phyloP scores from a whole-genome alignment of 2,888 invertebrate species.

The Aporophyla nigra region DNA sequence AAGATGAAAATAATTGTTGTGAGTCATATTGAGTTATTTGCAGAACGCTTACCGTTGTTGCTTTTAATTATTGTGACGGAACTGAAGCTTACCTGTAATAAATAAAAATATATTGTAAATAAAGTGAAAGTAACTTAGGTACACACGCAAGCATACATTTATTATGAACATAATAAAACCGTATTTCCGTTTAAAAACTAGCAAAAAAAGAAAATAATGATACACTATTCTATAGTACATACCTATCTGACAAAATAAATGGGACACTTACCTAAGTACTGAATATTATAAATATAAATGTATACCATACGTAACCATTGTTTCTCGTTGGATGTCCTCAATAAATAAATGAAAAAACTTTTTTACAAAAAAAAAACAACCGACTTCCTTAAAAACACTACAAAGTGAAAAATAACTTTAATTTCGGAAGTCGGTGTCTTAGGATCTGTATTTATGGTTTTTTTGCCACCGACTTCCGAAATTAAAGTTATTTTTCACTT shows the following conservation, averaged over 20 bases:
- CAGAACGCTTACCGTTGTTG: constrained; percentile 42
- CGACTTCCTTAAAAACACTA: too few relatives aligned
- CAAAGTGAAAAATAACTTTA: too few relatives aligned
- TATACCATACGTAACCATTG: background rate
- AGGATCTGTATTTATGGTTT: too few relatives aligned
- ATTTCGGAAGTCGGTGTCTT: too few relatives aligned
- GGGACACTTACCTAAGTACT: background rate
- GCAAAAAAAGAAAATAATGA: background rate
- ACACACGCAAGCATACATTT: background rate
- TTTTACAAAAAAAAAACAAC: too few relatives aligned
- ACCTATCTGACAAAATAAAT: background rate
- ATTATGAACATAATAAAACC: background rate
- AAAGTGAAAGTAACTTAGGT: constrained; percentile 3
- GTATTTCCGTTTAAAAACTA: background rate
- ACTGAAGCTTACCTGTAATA: constrained; percentile 67
- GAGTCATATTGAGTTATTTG: constrained; percentile 5
- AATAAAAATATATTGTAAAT: constrained; percentile 27
- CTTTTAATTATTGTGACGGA: constrained; percentile 16
- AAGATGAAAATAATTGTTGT: constrained; percentile 21
- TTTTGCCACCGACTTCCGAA: too few relatives aligned
- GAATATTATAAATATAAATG: background rate
- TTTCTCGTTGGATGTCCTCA: background rate
- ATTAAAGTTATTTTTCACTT: too few relatives aligned
- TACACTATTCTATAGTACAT: too few relatives aligned
- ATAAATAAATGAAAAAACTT: background rate